Base-by-base conservation (phyloP, 2,888 invertebrate genomes). In the Rhimphoctona megacephalus region DNA sequence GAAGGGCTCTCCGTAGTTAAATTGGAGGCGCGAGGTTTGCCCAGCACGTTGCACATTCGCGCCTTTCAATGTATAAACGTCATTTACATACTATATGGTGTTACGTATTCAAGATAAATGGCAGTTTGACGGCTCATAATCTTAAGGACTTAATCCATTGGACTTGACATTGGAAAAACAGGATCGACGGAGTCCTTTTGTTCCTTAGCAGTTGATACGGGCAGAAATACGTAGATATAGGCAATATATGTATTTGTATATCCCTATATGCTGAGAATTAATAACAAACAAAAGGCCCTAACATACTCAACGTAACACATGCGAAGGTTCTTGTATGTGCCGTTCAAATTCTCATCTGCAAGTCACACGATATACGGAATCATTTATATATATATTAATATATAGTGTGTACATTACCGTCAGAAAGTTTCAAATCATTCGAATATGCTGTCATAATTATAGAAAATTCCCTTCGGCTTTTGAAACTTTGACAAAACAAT, bases 1-100 rank as follows among this genome's bases (percentile, higher is more conserved):
- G 78, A 66, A 52, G 72, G 39, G 33, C 57, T 46, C 43, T 25
- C 30, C 39, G 22, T 25, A 54, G 49, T 61, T 72, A 66, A 78
- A 83, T 83, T 72, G 54, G 82, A 46, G 76, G 61, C 22, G 14
- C 39, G n/a, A 39, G 52, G 25, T 72, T 64, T 74, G 25, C 9
- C 46, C 4, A 73, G 81, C 36, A 39, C 33, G 61, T 78, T 66
- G 72, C 39, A 57, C 14, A 69, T 57, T 67, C 39, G 69, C 19
- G n/a, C n/a, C 54, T 49, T 78, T 36, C 67, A 19, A 64, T n/a
- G 33, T 49, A 49, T 22, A 19, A 46, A 76, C 61, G 46, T 39
- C 46, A 57, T 57, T 57, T 74, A 39, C 72, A 73, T 22, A 11
- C 33, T 43, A 25, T n/a, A 39, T 36, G 17, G 25, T 22, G 17